These are phyloP conservation scores for Tetraneura akinire DNA, from an alignment of 1,140 invertebrate genomes.

Conservation along the genomic window DNA sequence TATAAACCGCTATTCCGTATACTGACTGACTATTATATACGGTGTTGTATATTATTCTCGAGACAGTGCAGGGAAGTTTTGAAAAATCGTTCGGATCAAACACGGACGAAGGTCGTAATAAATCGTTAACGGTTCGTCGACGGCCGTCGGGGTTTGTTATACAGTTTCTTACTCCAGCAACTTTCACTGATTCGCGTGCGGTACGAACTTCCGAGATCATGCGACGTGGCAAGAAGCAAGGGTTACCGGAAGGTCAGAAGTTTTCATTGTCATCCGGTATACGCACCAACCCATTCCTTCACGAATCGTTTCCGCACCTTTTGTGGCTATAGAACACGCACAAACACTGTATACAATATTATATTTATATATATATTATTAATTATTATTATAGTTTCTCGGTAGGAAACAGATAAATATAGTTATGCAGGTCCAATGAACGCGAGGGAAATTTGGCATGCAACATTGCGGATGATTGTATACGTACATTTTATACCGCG, in stretches of 20 bases:
- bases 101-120: background rate
- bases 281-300: background rate
- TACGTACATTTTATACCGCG: no score
- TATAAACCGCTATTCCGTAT: background rate
- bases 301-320: background rate
- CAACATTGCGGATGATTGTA: no score
- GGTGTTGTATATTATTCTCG: no score
- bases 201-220: background rate
- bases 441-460: background rate
- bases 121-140: constrained; percentile 11
- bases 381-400: no score
- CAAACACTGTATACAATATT: no score
- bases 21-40: no score
- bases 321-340: background rate
- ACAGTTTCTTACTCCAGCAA: background rate
- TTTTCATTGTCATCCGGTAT: constrained; percentile 22
- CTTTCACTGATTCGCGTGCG: background rate
- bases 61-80: background rate
- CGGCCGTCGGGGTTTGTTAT: no score
- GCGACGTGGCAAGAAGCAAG: background rate
- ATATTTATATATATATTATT: no score
- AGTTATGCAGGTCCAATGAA: background rate
- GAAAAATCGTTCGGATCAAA: background rate
- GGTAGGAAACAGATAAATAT: background rate
- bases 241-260: constrained; percentile 5